Evolutionary conservation across 2,113 vertebrate genomes (phyloP).

Genomic region (Gadus chalcogrammus): DNA sequence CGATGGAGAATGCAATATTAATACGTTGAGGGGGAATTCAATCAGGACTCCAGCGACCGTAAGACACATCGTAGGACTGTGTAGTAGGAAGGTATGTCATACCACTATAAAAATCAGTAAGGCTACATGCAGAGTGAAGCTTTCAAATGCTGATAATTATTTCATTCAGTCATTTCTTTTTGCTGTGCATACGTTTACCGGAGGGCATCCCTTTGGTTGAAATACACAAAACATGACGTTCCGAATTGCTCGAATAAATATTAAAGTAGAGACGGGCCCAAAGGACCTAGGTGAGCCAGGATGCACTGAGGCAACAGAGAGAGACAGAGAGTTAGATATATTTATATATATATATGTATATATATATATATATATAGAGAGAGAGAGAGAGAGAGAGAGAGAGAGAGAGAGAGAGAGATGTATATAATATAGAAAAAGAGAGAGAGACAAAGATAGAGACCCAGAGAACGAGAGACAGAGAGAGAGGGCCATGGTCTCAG

Average conservation of each 20-base stretch:
- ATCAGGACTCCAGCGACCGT: conserved; percentile 18
- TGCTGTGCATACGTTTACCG: conserved; percentile 43
- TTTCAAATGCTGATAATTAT: conserved; percentile 15
- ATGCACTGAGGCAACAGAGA: conserved; percentile 9
- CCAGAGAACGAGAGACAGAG: neutral
- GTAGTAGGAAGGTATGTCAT: conserved; percentile 11
- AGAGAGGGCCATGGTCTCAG: conserved; percentile 3
- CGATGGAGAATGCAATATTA: conserved; percentile 30
- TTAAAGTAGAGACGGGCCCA: conserved; percentile 53
- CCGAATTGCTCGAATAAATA: conserved; percentile 66
- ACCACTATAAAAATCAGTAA: neutral
- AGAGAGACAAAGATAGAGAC: conserved; percentile 4
- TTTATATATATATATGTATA: neutral
- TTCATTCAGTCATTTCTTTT: conserved; percentile 34
- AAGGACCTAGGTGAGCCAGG: conserved; percentile 37
- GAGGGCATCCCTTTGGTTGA: conserved; percentile 33
- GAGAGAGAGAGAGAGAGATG: conserved; percentile 4
- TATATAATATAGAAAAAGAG: conserved; percentile 10
- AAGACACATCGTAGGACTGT: conserved; percentile 17
- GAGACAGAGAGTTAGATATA: neutral
- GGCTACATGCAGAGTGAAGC: neutral
- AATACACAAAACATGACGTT: conserved; percentile 54
- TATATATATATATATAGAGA: neutral
- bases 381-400: conserved; percentile 1
- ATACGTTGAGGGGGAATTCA: conserved; percentile 29